phyloP scores from a whole-genome alignment of 2,113 vertebrate genomes.

The Prunella himalayana region DNA sequence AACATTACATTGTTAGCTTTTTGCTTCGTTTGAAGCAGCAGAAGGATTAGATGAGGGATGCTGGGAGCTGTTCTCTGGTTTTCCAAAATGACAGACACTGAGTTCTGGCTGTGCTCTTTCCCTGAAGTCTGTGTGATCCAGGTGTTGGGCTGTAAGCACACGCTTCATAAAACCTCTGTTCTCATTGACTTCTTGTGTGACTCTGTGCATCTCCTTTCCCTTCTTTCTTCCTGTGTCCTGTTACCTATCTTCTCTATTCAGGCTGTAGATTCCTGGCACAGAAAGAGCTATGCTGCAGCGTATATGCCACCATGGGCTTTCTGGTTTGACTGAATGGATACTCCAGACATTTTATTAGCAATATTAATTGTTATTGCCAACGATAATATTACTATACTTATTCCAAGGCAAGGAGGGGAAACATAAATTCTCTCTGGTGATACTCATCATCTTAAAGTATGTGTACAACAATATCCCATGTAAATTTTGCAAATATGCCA shows the following conservation, averaged over 20 bases:
- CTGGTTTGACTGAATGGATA: background rate
- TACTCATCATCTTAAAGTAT: background rate
- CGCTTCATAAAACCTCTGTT: background rate
- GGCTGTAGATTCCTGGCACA: background rate
- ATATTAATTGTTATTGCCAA: background rate
- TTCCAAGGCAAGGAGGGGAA: background rate
- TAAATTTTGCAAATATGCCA: background rate
- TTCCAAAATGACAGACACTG: rapidly evolving
- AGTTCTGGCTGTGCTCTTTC: background rate
- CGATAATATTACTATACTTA: background rate
- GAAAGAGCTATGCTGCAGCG: background rate
- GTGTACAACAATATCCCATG: background rate
- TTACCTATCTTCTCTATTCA: background rate
- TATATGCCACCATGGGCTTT: background rate
- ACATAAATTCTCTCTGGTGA: background rate
- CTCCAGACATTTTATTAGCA: background rate
- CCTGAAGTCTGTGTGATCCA: background rate
- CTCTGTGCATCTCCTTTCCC: background rate
- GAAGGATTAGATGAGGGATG: background rate
- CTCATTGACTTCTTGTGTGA: background rate
- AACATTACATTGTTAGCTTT: background rate
- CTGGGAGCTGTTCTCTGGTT: background rate
- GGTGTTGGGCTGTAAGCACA: background rate
- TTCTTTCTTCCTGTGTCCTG: background rate
- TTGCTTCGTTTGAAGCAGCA: background rate